Evolutionary conservation across 2,113 vertebrate species (phyloP).

Genomic region (Raja brachyura): DNA sequence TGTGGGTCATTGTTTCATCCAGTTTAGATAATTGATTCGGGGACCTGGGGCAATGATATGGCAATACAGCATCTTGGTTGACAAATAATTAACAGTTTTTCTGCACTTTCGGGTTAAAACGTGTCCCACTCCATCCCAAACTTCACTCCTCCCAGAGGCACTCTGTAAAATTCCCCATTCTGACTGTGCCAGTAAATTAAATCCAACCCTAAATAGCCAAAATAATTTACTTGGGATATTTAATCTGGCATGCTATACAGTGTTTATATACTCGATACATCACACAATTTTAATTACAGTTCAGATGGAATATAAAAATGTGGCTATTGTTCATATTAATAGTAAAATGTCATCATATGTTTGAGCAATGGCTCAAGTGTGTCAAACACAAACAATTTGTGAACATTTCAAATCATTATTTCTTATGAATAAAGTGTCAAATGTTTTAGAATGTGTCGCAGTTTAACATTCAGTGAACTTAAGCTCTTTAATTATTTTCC

Average conservation of each 20-base stretch:
- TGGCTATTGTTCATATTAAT: neutral
- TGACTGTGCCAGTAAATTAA: no score
- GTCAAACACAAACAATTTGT: neutral
- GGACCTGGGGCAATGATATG: no score
- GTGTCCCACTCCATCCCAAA: no score
- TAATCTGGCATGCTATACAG: neutral
- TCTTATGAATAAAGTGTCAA: conserved; percentile 5
- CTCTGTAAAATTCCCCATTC: no score
- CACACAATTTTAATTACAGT: neutral
- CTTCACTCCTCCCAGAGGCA: no score
- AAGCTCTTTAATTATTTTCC: neutral
- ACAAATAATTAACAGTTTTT: no score
- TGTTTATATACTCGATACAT: neutral
- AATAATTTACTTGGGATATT: conserved; percentile 17
- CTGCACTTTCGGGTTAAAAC: no score
- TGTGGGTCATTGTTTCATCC: no score
- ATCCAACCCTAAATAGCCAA: neutral
- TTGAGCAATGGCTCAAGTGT: neutral
- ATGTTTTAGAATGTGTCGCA: neutral
- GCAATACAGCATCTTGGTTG: no score
- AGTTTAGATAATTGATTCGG: no score
- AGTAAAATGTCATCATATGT: neutral
- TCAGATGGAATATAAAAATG: neutral
- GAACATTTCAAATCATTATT: conserved; percentile 1
- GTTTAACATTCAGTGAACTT: neutral